These are phyloP conservation scores for Anseranas semipalmata DNA, from an alignment of 2,113 vertebrate species.

Conservation along the genomic window DNA sequence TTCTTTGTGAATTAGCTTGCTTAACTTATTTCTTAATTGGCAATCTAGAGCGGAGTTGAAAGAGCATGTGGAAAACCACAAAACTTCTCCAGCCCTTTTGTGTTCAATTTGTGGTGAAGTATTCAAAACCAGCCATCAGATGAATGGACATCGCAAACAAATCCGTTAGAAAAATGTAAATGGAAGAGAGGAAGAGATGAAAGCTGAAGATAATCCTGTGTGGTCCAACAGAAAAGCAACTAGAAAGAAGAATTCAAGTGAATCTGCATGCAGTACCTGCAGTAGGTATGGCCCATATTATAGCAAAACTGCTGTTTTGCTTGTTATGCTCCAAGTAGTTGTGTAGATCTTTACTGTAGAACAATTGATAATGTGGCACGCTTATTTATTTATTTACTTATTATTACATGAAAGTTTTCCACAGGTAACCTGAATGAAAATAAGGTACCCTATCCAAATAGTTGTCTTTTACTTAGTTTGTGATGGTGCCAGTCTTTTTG, in stretches of 20 bases:
- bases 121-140: neutral
- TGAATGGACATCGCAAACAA: neutral
- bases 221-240: neutral
- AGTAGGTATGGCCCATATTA: constrained; percentile 43
- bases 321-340: neutral
- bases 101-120: neutral
- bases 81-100: neutral
- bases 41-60: constrained; percentile 11
- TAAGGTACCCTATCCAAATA: neutral
- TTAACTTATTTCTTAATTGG: neutral
- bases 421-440: neutral
- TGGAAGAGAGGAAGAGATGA: neutral
- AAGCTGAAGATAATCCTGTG: neutral
- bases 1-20: neutral
- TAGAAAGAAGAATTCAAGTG: neutral
- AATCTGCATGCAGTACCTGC: constrained; percentile 66
- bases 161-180: neutral
- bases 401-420: neutral
- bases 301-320: neutral
- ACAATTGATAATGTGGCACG: neutral
- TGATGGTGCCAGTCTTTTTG: neutral
- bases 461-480: neutral
- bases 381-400: neutral
- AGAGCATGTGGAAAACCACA: neutral
- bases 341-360: neutral